phyloP scores from a whole-genome alignment of 2,888 invertebrate genomes.

The Drosophila colorata region DNA sequence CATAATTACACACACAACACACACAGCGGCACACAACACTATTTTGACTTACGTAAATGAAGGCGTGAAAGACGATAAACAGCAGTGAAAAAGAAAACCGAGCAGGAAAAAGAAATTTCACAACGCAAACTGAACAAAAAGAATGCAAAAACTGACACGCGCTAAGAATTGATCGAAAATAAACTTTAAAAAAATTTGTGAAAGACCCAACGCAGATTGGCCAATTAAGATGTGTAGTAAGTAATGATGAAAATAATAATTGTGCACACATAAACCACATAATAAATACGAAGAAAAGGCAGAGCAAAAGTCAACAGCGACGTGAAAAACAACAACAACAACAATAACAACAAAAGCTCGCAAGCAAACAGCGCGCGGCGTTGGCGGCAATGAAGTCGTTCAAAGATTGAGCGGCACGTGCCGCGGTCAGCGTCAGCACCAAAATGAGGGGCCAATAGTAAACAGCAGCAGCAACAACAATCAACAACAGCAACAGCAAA shows the following conservation, averaged over 20 bases:
- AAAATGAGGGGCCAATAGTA: slow-evolving; percentile 64
- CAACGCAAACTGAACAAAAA: slow-evolving; percentile 28
- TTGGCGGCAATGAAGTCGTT: slow-evolving; percentile 53
- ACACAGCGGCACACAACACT: slow-evolving; percentile 19
- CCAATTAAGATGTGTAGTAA: slow-evolving; percentile 43
- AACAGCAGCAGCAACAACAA: slow-evolving; percentile 28
- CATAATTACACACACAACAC: slow-evolving; percentile 42
- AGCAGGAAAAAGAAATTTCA: slow-evolving; percentile 34
- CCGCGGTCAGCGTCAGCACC: slow-evolving; percentile 60
- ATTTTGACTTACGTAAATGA: slow-evolving; percentile 45
- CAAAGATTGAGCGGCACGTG: slow-evolving; percentile 74
- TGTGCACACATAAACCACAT: slow-evolving; percentile 17
- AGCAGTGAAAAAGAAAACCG: slow-evolving; percentile 42
- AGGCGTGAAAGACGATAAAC: slow-evolving; percentile 40
- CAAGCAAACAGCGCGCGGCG: slow-evolving; percentile 39
- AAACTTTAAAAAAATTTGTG: background rate
- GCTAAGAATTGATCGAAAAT: slow-evolving; percentile 45
- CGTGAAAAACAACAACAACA: slow-evolving; percentile 24
- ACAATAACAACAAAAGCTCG: slow-evolving; percentile 37
- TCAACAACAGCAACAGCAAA: slow-evolving; percentile 19
- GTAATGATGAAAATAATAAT: slow-evolving; percentile 47
- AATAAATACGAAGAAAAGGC: slow-evolving; percentile 25
- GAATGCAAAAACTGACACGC: slow-evolving; percentile 40
- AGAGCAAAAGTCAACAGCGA: slow-evolving; percentile 59
- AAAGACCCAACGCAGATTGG: slow-evolving; percentile 28